Evolutionary conservation across 2,888 invertebrate species (phyloP).

Genomic region (Trachelus tabidus): DNA sequence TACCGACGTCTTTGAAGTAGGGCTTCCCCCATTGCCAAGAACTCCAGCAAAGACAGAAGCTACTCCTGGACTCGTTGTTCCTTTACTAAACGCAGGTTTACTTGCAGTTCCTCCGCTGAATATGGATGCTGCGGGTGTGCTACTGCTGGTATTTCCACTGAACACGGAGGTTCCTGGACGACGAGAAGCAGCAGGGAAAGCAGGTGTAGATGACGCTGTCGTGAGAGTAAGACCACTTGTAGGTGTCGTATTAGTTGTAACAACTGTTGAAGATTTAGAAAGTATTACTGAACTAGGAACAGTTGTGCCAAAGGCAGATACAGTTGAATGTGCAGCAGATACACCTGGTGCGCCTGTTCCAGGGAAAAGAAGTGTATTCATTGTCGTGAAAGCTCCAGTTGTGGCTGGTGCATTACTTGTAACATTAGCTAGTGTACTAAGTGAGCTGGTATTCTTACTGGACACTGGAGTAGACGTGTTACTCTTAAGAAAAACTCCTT

Average conservation of each 20-base stretch:
- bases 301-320: background rate
- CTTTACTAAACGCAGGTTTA: background rate
- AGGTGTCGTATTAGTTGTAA: conserved; percentile 14
- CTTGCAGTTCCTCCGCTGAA: conserved; percentile 13
- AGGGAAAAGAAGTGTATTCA: background rate
- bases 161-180: conserved; percentile 3
- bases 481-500: background rate
- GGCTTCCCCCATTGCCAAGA: background rate
- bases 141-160: conserved; percentile 1
- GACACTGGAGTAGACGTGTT: background rate
- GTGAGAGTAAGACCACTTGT: conserved; percentile 17
- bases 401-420: background rate
- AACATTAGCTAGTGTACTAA: background rate
- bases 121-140: conserved; percentile 18
- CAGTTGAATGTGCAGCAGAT: background rate
- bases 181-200: conserved; percentile 15
- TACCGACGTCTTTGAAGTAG: background rate
- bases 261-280: background rate
- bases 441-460: background rate
- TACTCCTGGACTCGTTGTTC: background rate
- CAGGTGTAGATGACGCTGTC: conserved; percentile 7
- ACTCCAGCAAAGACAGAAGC: background rate
- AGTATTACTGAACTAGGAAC: background rate
- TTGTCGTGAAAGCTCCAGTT: background rate
- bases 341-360: background rate